Evolutionary conservation across 2,797 vertebrate genomes (phyloP).

Genomic region (Cuculus canorus): DNA sequence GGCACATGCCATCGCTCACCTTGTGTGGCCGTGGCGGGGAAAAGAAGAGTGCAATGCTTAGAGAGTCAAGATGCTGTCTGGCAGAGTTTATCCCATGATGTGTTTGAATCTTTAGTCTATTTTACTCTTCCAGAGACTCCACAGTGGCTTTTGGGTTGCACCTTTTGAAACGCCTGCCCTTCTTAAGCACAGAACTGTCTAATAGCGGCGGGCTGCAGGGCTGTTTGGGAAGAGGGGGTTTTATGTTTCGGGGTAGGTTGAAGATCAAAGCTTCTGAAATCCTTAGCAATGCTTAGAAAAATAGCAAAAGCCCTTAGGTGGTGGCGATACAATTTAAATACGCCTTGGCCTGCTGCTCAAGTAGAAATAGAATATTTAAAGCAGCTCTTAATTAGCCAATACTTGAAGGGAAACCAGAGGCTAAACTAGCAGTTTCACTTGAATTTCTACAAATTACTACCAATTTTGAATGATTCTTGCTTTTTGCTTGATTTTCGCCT

Average conservation of each 20-base stretch:
- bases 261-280: slow-evolving; percentile 12
- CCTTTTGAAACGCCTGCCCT: background rate
- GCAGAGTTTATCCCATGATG: background rate
- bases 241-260: background rate
- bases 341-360: background rate
- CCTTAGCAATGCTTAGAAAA: background rate
- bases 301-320: background rate
- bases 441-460: background rate
- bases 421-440: background rate
- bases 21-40: background rate
- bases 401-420: background rate
- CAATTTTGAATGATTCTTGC: background rate
- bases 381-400: background rate
- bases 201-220: background rate
- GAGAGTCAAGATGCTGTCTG: background rate
- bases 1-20: background rate
- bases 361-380: background rate
- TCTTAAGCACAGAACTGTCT: background rate
- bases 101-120: background rate
- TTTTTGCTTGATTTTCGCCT: background rate
- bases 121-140: background rate
- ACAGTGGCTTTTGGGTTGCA: background rate
- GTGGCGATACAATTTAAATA: background rate
- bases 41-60: background rate
- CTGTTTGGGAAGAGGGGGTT: background rate